phyloP scores from a whole-genome alignment of 2,888 invertebrate species.

The Crocallis elinguaria region DNA sequence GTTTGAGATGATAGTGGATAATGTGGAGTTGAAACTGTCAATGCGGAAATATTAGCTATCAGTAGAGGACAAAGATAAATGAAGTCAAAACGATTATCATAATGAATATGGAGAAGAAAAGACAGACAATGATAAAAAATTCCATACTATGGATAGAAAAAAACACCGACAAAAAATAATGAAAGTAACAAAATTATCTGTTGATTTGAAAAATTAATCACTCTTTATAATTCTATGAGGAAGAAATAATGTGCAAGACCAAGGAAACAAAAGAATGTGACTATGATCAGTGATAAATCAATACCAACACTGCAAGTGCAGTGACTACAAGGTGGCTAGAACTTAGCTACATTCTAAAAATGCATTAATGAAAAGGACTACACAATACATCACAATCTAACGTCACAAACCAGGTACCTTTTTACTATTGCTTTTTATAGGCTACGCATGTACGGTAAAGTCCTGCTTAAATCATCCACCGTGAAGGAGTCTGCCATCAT shows the following conservation, averaged over 20 bases:
- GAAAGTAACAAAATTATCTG: conserved; percentile 6
- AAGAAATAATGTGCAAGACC: conserved; percentile 7
- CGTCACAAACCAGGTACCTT: conserved; percentile 59
- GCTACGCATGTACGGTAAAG: conserved; percentile 80
- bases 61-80: background rate
- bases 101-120: conserved; percentile 21
- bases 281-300: background rate
- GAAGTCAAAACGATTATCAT: conserved; percentile 3
- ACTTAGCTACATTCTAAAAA: conserved; percentile 23
- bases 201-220: background rate
- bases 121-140: conserved; percentile 10
- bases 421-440: conserved; percentile 66
- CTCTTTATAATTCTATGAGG: background rate
- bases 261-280: background rate
- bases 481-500: conserved; percentile 80
- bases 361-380: conserved; percentile 24
- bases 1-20: background rate
- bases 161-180: conserved; percentile 8
- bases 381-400: conserved; percentile 35
- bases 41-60: background rate
- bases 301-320: conserved; percentile 1
- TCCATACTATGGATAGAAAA: conserved; percentile 4
- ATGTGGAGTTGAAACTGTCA: conserved; percentile 1
- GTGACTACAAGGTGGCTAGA: conserved; percentile 8
- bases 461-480: conserved; percentile 78